Evolutionary conservation across 2,797 vertebrate genomes (phyloP), one percentile per base, ranked within the genome.

Genomic region (Prunella strophiata): DNA sequence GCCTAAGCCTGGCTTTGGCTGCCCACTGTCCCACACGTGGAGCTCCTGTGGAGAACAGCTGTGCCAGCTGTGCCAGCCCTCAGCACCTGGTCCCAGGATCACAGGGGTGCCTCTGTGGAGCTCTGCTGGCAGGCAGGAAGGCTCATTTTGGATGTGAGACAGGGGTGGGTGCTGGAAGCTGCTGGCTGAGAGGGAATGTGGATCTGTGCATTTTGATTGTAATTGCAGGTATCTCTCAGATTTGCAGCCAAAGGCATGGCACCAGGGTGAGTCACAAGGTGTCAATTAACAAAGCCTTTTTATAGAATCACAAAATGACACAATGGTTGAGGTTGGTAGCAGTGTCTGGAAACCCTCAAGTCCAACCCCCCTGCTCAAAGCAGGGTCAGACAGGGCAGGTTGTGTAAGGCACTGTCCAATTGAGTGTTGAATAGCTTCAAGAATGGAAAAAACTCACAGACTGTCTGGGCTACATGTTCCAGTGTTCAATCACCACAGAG

Each of bases 1-100:
- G 5, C 23, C 26, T 18, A 6, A 29, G 48, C 51, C 34, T 29
- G 38, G 19, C 63, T 50, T 3, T 6, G 13, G 2, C 40, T 79
- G 38, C 22, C 22, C 15, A 0, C 18, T 22, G 9, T 10, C 45
- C 36, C 22, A 17, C 42, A 12, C 19, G 0, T 3, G 7, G 6
- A 6, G 9, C 5, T 61, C 13, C n/a, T 22, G 21, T 11, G 42
- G 8, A 36, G 42, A 78, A 2, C 11, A 32, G 25, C 58, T 43
- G 1, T 32, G 21, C 20, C 16, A 65, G 17, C 61, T 23, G 25
- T 43, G 47, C 2, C 16, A 32, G 23, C 61, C 32, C 16, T 8
- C 29, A 32, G 67, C 42, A 14, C 25, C 23, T 34, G 19, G 7
- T 48, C 5, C 50, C 42, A 29, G 42, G 16, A 18, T 12, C 15